Conservation (phyloP, 2,113 vertebrate species). For the Lontra canadensis region DNA sequence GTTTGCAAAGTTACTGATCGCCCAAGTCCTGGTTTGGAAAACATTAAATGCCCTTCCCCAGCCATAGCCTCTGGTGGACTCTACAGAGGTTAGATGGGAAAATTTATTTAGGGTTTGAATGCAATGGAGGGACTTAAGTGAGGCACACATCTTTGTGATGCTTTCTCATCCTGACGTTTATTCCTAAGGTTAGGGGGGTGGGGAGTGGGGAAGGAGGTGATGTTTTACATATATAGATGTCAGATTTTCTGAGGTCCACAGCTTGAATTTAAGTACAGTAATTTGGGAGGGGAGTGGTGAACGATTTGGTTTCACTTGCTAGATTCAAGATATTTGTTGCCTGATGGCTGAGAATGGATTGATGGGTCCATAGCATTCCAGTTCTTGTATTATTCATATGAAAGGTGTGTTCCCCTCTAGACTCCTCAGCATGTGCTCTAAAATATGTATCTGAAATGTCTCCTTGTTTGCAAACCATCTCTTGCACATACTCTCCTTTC, state of each 20-base stretch:
- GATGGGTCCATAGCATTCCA: constrained; percentile 26
- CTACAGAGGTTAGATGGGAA: background rate
- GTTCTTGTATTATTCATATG: constrained; percentile 63
- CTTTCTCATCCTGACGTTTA: constrained; percentile 8
- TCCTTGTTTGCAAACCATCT: constrained; percentile 35
- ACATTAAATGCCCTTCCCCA: background rate
- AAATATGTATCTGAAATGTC: background rate
- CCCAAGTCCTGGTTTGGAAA: background rate
- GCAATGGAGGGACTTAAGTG: background rate
- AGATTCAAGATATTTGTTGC: constrained; percentile 52
- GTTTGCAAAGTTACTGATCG: background rate
- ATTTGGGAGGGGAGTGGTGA: constrained; percentile 39
- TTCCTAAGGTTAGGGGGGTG: background rate
- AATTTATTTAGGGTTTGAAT: background rate
- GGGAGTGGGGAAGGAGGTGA: background rate
- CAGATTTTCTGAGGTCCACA: constrained; percentile 49
- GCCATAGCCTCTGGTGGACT: background rate
- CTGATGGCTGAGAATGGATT: constrained; percentile 38
- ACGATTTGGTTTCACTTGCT: constrained; percentile 59
- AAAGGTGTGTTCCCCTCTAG: background rate
- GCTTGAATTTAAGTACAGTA: constrained; percentile 55
- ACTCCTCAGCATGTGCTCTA: background rate
- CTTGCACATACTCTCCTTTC: background rate
- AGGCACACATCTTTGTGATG: background rate
- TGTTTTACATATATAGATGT: background rate